Evolutionary conservation across 64 coral and sea anemone species (phyloP).

Genomic region (Montipora capricornis): DNA sequence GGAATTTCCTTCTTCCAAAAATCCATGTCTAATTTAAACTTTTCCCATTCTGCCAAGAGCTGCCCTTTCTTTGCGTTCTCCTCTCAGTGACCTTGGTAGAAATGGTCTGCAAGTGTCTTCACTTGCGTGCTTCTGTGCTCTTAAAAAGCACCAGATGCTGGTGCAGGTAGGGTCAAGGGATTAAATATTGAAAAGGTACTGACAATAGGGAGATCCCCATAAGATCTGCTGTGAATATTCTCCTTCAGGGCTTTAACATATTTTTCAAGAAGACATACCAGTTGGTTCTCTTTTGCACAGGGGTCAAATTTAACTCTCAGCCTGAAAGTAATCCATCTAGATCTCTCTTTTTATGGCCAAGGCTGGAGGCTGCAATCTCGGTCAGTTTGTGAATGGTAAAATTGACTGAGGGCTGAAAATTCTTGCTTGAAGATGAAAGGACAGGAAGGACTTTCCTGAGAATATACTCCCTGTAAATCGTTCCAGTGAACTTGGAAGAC

Average conservation of each 20-base stretch:
- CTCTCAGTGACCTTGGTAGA: neutral
- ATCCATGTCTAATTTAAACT: conserved; percentile 40
- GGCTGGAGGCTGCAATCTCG: neutral
- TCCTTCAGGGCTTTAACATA: conserved; percentile 52
- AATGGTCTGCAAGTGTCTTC: conserved; percentile 44
- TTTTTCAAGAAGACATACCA: conserved; percentile 6
- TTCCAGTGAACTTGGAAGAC: conserved; percentile 19
- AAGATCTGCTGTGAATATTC: conserved; percentile 26
- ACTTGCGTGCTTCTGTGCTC: conserved; percentile 43
- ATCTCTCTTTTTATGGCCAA: neutral
- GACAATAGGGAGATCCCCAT: conserved; percentile 38
- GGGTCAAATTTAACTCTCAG: neutral
- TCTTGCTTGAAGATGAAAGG: conserved; percentile 13
- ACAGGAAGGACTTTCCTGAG: neutral
- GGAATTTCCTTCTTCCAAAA: conserved; percentile 41
- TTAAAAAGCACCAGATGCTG: conserved; percentile 36
- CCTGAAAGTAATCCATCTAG: neutral
- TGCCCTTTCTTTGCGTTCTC: conserved; percentile 29
- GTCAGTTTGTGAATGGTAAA: neutral
- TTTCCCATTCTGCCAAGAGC: conserved; percentile 49
- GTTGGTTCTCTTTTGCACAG: neutral
- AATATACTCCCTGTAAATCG: neutral
- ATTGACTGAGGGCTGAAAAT: conserved; percentile 11
- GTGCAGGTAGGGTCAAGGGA: conserved; percentile 31
- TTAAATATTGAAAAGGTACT: conserved; percentile 53